phyloP scores from a whole-genome alignment of 2,113 vertebrate species.

The Perccottus glenii region DNA sequence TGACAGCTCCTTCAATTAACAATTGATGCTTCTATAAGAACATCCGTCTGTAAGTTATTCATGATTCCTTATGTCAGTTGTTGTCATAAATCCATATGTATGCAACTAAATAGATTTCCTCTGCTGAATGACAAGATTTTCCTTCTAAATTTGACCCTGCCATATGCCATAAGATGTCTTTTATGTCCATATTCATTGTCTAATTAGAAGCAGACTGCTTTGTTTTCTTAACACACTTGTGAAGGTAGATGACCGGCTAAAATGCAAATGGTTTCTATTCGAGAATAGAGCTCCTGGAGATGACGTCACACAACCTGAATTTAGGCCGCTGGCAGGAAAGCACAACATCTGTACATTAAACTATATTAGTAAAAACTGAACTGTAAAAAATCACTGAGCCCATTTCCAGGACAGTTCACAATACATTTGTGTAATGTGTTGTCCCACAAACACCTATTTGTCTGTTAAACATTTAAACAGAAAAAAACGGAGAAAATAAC shows the following conservation, averaged over 20 bases:
- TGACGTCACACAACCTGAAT: no score
- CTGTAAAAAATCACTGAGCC: no score
- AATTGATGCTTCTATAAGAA: slow-evolving; percentile 68
- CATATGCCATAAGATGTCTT: slow-evolving; percentile 67
- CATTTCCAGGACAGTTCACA: no score
- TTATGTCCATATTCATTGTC: slow-evolving; percentile 60
- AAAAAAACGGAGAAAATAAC: no score
- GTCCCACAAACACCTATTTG: no score
- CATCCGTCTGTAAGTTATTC: slow-evolving; percentile 68
- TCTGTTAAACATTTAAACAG: no score
- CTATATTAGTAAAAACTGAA: no score
- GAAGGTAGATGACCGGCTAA: slow-evolving; percentile 43
- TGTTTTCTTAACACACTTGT: slow-evolving; percentile 47
- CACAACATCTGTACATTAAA: no score
- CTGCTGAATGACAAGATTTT: slow-evolving; percentile 60
- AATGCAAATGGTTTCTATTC: slow-evolving; percentile 1
- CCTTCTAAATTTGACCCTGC: slow-evolving; percentile 65
- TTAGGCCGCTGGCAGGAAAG: no score
- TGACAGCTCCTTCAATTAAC: slow-evolving; percentile 76
- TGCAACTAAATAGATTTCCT: slow-evolving; percentile 63
- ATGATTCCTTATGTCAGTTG: slow-evolving; percentile 68
- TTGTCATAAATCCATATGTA: slow-evolving; percentile 72
- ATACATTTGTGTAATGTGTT: no score
- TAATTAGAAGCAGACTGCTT: slow-evolving; percentile 57
- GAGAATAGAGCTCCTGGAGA: not conserved